Evolutionary conservation across 2,888 invertebrate genomes (phyloP), one percentile per base, ranked within the genome.

Genomic region (Desoria tigrina): DNA sequence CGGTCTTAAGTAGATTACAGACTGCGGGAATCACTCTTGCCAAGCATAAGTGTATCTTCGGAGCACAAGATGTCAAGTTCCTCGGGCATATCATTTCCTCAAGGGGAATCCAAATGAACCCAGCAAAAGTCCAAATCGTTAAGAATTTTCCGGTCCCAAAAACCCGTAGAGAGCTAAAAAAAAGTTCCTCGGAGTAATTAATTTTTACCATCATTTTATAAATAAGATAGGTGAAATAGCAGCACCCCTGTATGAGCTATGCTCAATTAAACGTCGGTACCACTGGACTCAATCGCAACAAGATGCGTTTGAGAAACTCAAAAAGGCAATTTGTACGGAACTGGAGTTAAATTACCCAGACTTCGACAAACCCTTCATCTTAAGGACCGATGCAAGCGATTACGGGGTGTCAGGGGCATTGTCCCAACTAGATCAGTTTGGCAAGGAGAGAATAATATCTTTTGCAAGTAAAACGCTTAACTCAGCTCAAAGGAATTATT

Each of bases 41-140:
- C n/a, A n/a, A n/a, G n/a, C n/a, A n/a, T 65, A 70, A 1, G 51
- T 49, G 11, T 42, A 69, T n/a, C n/a, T n/a, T n/a, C n/a, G n/a
- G n/a, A n/a, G n/a, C n/a, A n/a, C n/a, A n/a, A n/a, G n/a, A n/a
- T 58, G 45, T 78, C 4, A 69, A 69, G n/a, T 77, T 77, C 61
- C 42, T 78, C 42, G 78, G 78, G 6, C 72, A 78, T 61, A 59
- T 65, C 6, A 65, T 78, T 4, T 21, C 49, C 37, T 18, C n/a
- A 1, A n/a, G 45, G 2, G 79, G 79, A 1, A 75, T 80, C 24
- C 75, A 73, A 14, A 78, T 78, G 64, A 71, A 39, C 39, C 39
- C 39, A 16, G 16, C 9, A 11, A 39, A 39, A 39, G 9, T 39
- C 2, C 49, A 45, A 26, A 27, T 16, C 39, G 39, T 39, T 39